Base-by-base conservation (phyloP, 2,113 vertebrate genomes). In the Theristicus caerulescens region DNA sequence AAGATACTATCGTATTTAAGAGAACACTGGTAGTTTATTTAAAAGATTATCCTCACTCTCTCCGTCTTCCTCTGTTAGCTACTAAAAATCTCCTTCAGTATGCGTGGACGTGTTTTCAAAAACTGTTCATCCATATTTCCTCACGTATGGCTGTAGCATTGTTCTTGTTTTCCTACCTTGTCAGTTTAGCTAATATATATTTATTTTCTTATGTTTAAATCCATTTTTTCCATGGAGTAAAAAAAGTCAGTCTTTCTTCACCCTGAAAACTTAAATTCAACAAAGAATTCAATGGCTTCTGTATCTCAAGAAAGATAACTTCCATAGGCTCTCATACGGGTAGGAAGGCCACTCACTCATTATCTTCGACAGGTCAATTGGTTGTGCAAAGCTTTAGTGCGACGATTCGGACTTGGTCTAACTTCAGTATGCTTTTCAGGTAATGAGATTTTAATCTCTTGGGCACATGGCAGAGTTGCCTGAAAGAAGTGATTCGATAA, bases 321-420 rank as follows among this genome's bases (percentile, higher is more conserved):
- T 54, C 13, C 3, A 1, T 9, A n/a, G 62, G 24, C 40, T 70
- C 7, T 76, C 19, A 3, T 6, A 9, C 1, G 4, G 16, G 9
- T 27, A 11, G 20, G 38, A 29, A 36, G 12, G 32, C 10, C 5
- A 0, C 34, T 82, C 4, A 1, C 46, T 38, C 0, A 0, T 42
- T 38, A 8, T 13, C 58, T 55, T 26, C 11, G 40, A 51, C 13
- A 10, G 51, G 40, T 27, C 20, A 13, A 1, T 9, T 18, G 58
- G 9, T 34, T 36, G 34, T 69, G 38, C 16, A 12, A 8, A 27
- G 17, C 47, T 44, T 24, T 26, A 42, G 59, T 7, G 29, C 21
- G 11, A 3, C 1, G 7, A 8, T 70, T 57, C 17, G 42, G 49
- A 27, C 47, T 62, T 32, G 20, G 11, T 70, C 10, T 19, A 5